Percentiles rank a stretch among this genome's conserved stretches.
phyloP scores from a whole-genome alignment of 2,888 invertebrate genomes.

The Myathropa florea region DNA sequence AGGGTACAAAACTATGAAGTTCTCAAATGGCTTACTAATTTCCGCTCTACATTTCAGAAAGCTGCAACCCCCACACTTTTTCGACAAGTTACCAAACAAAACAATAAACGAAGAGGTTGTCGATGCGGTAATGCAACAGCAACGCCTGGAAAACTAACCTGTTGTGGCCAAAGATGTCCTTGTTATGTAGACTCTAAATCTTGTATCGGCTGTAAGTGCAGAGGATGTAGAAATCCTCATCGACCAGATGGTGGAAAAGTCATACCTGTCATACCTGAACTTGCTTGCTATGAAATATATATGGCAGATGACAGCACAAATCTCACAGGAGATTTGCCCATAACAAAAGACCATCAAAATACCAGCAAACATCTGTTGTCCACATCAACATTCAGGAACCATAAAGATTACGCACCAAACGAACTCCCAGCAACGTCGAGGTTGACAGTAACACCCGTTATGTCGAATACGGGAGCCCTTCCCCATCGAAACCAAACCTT shows the following conservation, averaged over 20 bases:
- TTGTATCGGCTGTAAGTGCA: constrained; percentile 94
- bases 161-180: constrained; percentile 96
- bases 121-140: constrained; percentile 95
- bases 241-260: constrained; percentile 91
- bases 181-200: constrained; percentile 95
- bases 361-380: constrained; percentile 24
- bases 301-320: constrained; percentile 75
- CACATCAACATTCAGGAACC: constrained; percentile 36
- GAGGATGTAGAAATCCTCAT: constrained; percentile 96
- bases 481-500: constrained; percentile 40
- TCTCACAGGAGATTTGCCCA: constrained; percentile 71
- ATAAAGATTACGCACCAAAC: constrained; percentile 47
- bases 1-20: constrained; percentile 74
- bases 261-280: constrained; percentile 84
- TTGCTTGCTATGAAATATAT: constrained; percentile 84
- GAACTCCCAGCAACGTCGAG: constrained; percentile 51
- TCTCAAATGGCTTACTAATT: not conserved
- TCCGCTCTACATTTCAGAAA: constrained; percentile 51
- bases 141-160: constrained; percentile 93
- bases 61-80: constrained; percentile 63
- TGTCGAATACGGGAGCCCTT: constrained; percentile 43
- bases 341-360: constrained; percentile 53
- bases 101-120: constrained; percentile 87
- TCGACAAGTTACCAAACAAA: constrained; percentile 64
- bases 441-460: constrained; percentile 51